These are phyloP conservation scores for Recurvirostra avosetta DNA, from an alignment of 2,113 vertebrate species.

Conservation along the genomic window DNA sequence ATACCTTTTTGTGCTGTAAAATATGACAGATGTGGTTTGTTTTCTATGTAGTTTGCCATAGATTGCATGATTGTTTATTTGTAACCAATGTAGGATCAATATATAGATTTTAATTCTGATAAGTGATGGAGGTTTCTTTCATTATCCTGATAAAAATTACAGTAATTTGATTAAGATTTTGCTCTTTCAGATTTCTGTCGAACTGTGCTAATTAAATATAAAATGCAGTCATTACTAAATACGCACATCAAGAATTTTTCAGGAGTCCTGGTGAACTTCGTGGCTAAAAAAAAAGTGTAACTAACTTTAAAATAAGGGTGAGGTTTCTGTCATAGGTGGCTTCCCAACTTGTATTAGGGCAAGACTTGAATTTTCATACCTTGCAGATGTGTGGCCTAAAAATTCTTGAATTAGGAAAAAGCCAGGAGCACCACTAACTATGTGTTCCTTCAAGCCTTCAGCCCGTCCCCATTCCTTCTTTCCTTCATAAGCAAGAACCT, in stretches of 20 bases:
- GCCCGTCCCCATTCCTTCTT: not conserved
- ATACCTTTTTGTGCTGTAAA: not conserved
- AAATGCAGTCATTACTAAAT: not conserved
- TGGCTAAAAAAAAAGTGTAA: not conserved
- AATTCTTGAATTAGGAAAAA: not conserved
- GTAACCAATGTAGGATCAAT: not conserved
- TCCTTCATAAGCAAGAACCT: not conserved
- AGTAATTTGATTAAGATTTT: not conserved
- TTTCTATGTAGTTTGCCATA: not conserved
- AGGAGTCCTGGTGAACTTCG: not conserved
- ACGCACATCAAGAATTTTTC: not conserved
- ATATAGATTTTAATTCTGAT: not conserved
- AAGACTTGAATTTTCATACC: not conserved
- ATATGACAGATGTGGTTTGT: not conserved
- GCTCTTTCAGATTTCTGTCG: not conserved
- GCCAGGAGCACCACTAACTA: not conserved
- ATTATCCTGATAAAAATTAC: not conserved
- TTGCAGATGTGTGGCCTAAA: not conserved
- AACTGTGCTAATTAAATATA: not conserved
- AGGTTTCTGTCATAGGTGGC: not conserved
- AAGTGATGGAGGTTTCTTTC: not conserved
- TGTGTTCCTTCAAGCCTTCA: not conserved
- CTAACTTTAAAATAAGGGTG: not conserved
- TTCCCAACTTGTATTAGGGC: not conserved
- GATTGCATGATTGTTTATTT: conserved; percentile 12